Conservation (phyloP, 30 jellyfish, hydroid and myxozoan species). For the Hydractinia symbiolongicarpus region DNA sequence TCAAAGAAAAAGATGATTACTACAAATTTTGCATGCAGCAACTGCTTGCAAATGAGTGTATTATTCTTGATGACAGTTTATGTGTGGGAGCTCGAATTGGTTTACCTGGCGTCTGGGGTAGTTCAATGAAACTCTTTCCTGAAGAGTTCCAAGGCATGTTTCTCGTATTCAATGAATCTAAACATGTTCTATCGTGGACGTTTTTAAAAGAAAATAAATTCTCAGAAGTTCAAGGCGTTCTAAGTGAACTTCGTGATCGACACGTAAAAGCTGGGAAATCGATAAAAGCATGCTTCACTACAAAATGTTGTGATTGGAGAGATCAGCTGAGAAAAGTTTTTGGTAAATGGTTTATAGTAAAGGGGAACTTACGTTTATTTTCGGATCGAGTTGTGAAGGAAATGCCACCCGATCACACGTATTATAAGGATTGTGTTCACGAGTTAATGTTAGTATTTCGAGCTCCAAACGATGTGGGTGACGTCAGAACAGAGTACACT, state of each 20-base stretch:
- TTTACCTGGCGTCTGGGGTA: conserved; percentile 87
- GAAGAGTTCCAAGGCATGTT: conserved; percentile 51
- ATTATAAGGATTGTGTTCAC: conserved; percentile 54
- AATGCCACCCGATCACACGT: conserved; percentile 59
- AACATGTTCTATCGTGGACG: conserved; percentile 89
- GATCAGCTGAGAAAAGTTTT: conserved; percentile 43
- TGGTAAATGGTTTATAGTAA: conserved; percentile 77
- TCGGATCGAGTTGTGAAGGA: conserved; percentile 26
- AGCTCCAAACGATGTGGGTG: conserved; percentile 69
- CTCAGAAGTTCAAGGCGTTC: conserved; percentile 55
- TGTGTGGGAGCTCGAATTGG: conserved; percentile 85
- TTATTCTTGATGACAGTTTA: conserved; percentile 49
- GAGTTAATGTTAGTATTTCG: conserved; percentile 73
- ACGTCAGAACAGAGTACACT: conserved; percentile 56
- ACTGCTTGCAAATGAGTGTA: conserved; percentile 77
- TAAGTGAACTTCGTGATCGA: conserved; percentile 56
- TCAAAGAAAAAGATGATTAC: conserved; percentile 77
- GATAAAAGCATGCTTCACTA: conserved; percentile 79
- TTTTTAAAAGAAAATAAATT: conserved; percentile 49
- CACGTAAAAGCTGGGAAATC: conserved; percentile 65
- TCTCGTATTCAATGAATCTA: conserved; percentile 71
- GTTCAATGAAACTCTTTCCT: conserved; percentile 34
- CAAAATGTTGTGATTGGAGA: conserved; percentile 83
- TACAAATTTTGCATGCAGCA: conserved; percentile 87
- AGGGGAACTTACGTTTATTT: conserved; percentile 37